phyloP scores from a whole-genome alignment of 2,797 vertebrate genomes.

The Hydrolagus colliei region DNA sequence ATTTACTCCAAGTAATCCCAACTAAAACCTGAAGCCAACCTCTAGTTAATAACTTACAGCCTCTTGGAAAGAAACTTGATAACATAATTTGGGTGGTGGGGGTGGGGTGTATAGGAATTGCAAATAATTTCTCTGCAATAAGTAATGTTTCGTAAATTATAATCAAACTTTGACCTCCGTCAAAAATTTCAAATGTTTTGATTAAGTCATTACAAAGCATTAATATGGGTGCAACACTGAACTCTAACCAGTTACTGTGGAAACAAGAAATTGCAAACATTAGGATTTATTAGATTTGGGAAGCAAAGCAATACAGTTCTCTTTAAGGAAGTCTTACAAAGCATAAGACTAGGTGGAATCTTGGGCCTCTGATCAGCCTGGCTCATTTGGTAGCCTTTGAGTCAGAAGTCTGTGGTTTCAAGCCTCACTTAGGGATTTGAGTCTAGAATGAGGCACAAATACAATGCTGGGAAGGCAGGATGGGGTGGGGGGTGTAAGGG shows the following conservation, averaged over 20 bases:
- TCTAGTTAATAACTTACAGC: neutral
- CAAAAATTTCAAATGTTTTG: conserved; percentile 14
- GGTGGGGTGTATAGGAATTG: neutral
- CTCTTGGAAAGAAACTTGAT: neutral
- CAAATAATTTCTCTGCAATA: neutral
- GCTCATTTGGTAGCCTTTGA: too few relatives aligned
- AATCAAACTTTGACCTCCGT: neutral
- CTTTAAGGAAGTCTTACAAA: too few relatives aligned
- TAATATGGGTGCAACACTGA: conserved; percentile 5
- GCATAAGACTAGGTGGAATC: too few relatives aligned
- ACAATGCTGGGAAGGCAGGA: too few relatives aligned
- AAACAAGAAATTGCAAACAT: neutral
- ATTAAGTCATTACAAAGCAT: conserved; percentile 1
- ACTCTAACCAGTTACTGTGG: neutral
- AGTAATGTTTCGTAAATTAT: neutral
- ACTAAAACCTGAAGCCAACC: too few relatives aligned
- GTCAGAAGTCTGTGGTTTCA: too few relatives aligned
- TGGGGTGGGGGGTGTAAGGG: too few relatives aligned
- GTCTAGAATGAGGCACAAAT: too few relatives aligned
- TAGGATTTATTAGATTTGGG: neutral
- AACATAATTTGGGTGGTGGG: neutral
- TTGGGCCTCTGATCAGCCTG: too few relatives aligned
- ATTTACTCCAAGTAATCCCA: too few relatives aligned
- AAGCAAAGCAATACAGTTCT: neutral
- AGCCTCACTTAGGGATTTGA: too few relatives aligned